phyloP scores from a whole-genome alignment of 2,888 invertebrate genomes.

The Ptychoptera albimana region DNA sequence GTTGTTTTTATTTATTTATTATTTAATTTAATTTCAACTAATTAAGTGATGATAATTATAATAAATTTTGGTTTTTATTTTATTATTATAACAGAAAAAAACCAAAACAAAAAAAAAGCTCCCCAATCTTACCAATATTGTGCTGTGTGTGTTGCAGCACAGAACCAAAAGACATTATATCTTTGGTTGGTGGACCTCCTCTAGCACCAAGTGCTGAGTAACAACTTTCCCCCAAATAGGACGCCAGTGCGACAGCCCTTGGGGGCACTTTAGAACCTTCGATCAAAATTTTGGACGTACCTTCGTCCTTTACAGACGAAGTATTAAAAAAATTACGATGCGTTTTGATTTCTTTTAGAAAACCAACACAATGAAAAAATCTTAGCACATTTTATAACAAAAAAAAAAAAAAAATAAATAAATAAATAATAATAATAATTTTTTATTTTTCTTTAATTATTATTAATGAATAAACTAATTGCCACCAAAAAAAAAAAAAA shows the following conservation, averaged over 20 bases:
- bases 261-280: conserved; percentile 33
- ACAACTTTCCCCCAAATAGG: conserved; percentile 31
- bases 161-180: conserved; percentile 33
- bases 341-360: neutral
- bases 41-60: no score
- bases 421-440: no score
- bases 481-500: no score
- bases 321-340: neutral
- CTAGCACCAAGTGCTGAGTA: conserved; percentile 32
- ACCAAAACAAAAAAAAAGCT: neutral
- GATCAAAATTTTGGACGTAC: conserved; percentile 30
- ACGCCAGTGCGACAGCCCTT: conserved; percentile 35
- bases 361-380: no score
- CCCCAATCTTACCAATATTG: conserved; percentile 26
- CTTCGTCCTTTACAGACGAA: conserved; percentile 2
- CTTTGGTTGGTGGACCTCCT: conserved; percentile 29
- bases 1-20: no score
- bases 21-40: no score
- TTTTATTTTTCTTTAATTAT: no score
- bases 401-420: no score
- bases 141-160: conserved; percentile 32
- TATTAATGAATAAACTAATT: no score
- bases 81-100: neutral
- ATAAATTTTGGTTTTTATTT: neutral
- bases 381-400: no score